Evolutionary conservation across 37 sponge, comb jelly and placozoan genomes (phyloP).

Genomic region (Agelas oroides): DNA sequence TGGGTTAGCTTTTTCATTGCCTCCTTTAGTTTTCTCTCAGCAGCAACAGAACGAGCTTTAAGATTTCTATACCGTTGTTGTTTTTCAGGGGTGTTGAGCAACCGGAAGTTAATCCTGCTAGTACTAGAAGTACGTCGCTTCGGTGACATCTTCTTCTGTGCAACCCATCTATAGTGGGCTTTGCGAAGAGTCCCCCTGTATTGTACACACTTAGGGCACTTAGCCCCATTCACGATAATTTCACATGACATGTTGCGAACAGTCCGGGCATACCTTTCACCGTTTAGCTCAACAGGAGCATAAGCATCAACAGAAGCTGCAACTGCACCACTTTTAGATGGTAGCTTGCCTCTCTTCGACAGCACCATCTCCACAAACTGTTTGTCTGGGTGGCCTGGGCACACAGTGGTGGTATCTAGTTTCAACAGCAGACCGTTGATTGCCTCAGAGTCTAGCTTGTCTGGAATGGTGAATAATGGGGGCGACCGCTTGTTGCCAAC

Average conservation of each 20-base stretch:
- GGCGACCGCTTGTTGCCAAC: not conserved
- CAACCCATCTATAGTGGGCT: not conserved
- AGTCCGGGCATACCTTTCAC: not conserved
- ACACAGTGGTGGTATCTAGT: slow-evolving; percentile 15
- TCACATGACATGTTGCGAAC: slow-evolving; percentile 4
- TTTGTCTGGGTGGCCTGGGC: slow-evolving; percentile 48
- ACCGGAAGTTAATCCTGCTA: no score
- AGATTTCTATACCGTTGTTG: not conserved
- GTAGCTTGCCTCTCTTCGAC: slow-evolving; percentile 41
- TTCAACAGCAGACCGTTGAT: slow-evolving; percentile 9
- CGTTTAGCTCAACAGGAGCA: not conserved
- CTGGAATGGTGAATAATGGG: slow-evolving; percentile 14
- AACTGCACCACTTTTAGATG: no score
- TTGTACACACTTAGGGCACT: not conserved
- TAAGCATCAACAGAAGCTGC: not conserved
- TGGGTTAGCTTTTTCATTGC: not conserved
- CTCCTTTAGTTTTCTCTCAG: not conserved
- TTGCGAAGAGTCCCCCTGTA: not conserved
- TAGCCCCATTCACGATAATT: not conserved
- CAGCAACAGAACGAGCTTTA: not conserved
- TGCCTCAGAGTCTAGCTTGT: not conserved
- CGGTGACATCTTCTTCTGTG: not conserved
- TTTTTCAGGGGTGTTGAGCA: no score
- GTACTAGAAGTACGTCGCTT: no score
- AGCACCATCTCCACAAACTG: slow-evolving; percentile 30